A percentile compares a stretch with the other conserved stretches of the same genome.
Evolutionary conservation across 2,888 invertebrate species (phyloP).

Genomic region (Heliconius sara): DNA sequence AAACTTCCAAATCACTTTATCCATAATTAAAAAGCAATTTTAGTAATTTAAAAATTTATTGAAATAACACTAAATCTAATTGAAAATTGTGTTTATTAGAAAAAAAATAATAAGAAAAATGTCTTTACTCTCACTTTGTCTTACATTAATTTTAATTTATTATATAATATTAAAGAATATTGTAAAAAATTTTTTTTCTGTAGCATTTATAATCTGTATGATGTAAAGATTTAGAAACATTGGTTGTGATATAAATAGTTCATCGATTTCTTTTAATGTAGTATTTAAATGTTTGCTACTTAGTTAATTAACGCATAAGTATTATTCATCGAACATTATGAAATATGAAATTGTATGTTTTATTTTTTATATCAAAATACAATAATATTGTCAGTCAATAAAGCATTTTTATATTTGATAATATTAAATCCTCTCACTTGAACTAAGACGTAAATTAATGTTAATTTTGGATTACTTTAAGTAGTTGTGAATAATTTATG

Average conservation of each 20-base stretch:
- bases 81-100: too few relatives aligned
- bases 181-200: not conserved
- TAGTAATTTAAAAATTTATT: not conserved
- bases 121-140: not conserved
- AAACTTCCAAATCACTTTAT: not conserved
- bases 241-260: conserved; percentile 43
- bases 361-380: not conserved
- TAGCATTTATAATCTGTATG: not conserved
- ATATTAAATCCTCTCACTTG: not conserved
- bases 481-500: not conserved
- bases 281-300: not conserved
- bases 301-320: not conserved
- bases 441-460: not conserved
- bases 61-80: too few relatives aligned
- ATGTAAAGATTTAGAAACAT: conserved; percentile 30
- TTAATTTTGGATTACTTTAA: not conserved
- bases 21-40: not conserved
- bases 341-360: not conserved
- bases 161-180: too few relatives aligned
- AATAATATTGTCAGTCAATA: not conserved
- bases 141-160: not conserved
- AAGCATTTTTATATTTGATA: not conserved
- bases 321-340: not conserved
- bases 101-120: too few relatives aligned
- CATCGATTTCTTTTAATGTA: conserved; percentile 31